A percentile compares a stretch with the other conserved stretches of the same genome.
phyloP scores from a whole-genome alignment of 2,888 invertebrate genomes.

The Bhutanitis thaidina region DNA sequence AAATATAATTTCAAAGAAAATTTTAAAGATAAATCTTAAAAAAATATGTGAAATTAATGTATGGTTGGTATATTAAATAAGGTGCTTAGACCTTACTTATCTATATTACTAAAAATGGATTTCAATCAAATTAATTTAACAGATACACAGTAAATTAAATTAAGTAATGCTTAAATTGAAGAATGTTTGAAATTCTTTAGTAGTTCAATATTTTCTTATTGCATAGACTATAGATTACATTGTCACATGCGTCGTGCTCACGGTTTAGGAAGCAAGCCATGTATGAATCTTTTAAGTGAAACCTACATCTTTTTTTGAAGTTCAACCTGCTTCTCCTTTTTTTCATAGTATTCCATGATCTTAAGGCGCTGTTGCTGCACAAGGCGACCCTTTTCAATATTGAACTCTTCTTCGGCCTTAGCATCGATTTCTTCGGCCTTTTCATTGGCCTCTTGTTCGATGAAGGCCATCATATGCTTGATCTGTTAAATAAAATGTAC shows the following conservation, averaged over 20 bases:
- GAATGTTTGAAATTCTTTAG: background rate
- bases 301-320: slow-evolving; percentile 98
- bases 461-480: slow-evolving; percentile 99
- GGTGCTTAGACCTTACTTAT: too few species aligned
- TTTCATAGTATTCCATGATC: slow-evolving; percentile 99
- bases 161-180: too few species aligned
- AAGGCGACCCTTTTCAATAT: slow-evolving; percentile 98
- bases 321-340: slow-evolving; percentile 99
- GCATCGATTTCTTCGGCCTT: slow-evolving; percentile 99
- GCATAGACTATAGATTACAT: slow-evolving; percentile 16
- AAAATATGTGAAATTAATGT: too few species aligned
- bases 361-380: slow-evolving; percentile 99
- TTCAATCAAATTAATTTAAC: too few species aligned
- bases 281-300: slow-evolving; percentile 16
- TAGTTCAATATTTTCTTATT: slow-evolving; percentile 5
- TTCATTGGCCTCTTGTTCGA: slow-evolving; percentile 99
- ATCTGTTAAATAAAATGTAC: slow-evolving; percentile 82
- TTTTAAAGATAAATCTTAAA: too few species aligned
- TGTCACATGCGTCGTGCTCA: slow-evolving; percentile 18
- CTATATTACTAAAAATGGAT: too few species aligned
- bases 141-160: too few species aligned
- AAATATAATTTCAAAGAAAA: too few species aligned
- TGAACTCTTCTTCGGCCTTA: slow-evolving; percentile 99
- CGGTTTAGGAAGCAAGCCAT: background rate
- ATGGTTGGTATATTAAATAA: too few species aligned